phyloP scores from a whole-genome alignment of 2,113 vertebrate genomes.

The Periophthalmodon schlosseri region DNA sequence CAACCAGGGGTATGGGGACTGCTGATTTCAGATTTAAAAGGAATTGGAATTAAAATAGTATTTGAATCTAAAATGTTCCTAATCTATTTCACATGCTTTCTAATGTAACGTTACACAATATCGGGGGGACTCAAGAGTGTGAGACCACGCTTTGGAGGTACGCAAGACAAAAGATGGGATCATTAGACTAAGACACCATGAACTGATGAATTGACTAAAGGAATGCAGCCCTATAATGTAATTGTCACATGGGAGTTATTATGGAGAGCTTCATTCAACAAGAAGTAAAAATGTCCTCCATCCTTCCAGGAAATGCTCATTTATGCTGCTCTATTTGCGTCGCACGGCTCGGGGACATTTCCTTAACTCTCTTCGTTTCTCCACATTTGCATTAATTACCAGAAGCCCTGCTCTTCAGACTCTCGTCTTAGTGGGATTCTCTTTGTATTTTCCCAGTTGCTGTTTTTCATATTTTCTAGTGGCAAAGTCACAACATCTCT shows the following conservation, averaged over 20 bases:
- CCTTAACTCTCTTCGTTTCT: constrained; percentile 24
- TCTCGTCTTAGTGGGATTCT: constrained; percentile 37
- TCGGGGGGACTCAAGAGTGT: too few species aligned
- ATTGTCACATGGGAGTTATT: constrained; percentile 10
- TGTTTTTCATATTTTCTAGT: constrained; percentile 49
- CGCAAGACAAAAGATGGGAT: too few species aligned
- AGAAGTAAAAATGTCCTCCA: constrained; percentile 18
- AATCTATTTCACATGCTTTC: too few species aligned
- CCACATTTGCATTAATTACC: constrained; percentile 30
- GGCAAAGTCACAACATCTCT: constrained; percentile 28
- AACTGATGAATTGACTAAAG: too few species aligned
- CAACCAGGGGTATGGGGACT: too few species aligned
- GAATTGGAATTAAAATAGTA: too few species aligned
- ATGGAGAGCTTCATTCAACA: constrained; percentile 16
- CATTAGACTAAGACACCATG: too few species aligned
- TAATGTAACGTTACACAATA: too few species aligned
- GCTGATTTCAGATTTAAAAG: too few species aligned
- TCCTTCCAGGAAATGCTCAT: constrained; percentile 36
- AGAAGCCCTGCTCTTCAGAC: constrained; percentile 46
- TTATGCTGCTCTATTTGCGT: constrained; percentile 25
- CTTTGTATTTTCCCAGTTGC: constrained; percentile 27
- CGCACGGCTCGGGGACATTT: constrained; percentile 34
- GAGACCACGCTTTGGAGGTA: too few species aligned
- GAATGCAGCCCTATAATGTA: neutral
- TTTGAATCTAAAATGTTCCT: too few species aligned